Base-by-base conservation (phyloP, 2,113 vertebrate genomes). In the Heliornis fulica region DNA sequence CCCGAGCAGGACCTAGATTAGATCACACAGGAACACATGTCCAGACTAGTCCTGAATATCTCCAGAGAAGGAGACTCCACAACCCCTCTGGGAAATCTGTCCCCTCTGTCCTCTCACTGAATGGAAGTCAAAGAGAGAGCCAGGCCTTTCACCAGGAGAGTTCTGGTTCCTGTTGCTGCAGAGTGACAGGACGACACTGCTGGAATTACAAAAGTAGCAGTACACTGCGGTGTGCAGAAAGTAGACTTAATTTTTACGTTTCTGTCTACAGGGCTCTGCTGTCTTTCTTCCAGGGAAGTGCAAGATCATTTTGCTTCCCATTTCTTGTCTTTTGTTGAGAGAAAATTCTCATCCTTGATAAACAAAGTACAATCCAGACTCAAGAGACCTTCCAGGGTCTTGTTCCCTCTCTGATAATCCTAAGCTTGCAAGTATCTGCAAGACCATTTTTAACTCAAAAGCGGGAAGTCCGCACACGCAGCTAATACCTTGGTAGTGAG, bases 401-500 rank as follows among this genome's bases (percentile, higher is more conserved):
- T 80, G 18, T 45, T 89, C 68, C 56, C 41, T 63, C 60, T 78
- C 69, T 54, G 68, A 83, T 70, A 50, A 65, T 40, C 50, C 36
- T 61, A 70, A 23, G 20, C 28, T 80, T 87, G 50, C 38, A 70
- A 70, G 12, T 74, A 85, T n/a, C 64, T 81, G 57, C 45, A 66
- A 32, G 74, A 81, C 64, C 6, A 1, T 74, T 57, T 38, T 87
- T 87, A 95, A 46, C 36, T 72, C 66, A 53, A 64, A 69, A 70
- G 16, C 38, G 65, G 48, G 31, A 90, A 91, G 89, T 75, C 72
- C 56, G 72, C 26, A 78, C 13, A 84, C 10, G 46, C 9, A 91
- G 64, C 50, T 63, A 77, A 50, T n/a, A 97, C 93, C 90, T 91
- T 84, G 51, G 75, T 60, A 87, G n/a, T 59, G 93, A 54, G 64